A percentile compares a stretch with the other conserved stretches of the same genome.
Conservation (phyloP, 2,888 invertebrate species). For the Neria commutata region DNA sequence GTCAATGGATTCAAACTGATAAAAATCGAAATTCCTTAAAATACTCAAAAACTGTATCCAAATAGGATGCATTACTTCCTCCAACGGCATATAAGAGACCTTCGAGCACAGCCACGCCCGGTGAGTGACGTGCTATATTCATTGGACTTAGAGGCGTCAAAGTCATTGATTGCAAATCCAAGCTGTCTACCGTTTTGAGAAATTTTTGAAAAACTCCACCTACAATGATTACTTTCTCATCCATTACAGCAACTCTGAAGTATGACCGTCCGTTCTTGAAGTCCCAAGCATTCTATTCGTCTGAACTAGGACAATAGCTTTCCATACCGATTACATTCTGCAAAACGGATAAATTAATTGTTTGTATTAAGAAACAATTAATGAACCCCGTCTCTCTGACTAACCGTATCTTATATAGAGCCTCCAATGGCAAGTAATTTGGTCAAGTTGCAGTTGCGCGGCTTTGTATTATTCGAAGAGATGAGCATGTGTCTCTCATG, state of each 20-base stretch:
- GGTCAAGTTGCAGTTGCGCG: constrained; percentile 91
- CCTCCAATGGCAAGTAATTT: constrained; percentile 87
- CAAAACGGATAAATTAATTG: background rate
- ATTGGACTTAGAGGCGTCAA: constrained; percentile 86
- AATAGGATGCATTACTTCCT: constrained; percentile 86
- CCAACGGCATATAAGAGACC: constrained; percentile 91
- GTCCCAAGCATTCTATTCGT: constrained; percentile 60
- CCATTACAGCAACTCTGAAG: constrained; percentile 88
- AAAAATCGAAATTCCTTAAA: background rate
- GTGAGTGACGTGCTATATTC: constrained; percentile 86
- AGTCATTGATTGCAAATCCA: constrained; percentile 78
- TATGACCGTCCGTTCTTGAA: constrained; percentile 73
- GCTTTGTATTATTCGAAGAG: constrained; percentile 80
- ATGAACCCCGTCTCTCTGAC: background rate
- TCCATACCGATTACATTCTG: constrained; percentile 86
- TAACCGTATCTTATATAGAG: constrained; percentile 84
- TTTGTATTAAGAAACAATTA: background rate
- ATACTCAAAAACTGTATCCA: constrained; percentile 74
- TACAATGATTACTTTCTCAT: constrained; percentile 81
- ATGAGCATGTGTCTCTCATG: constrained; percentile 83
- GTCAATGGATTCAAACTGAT: constrained; percentile 87
- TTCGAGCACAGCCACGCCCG: constrained; percentile 78
- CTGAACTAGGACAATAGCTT: constrained; percentile 68
- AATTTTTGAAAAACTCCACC: constrained; percentile 95
- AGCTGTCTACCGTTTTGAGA: constrained; percentile 88